These are phyloP conservation scores for Graptemys geographica DNA, from an alignment of 2,797 vertebrate genomes.

Conservation along the genomic window DNA sequence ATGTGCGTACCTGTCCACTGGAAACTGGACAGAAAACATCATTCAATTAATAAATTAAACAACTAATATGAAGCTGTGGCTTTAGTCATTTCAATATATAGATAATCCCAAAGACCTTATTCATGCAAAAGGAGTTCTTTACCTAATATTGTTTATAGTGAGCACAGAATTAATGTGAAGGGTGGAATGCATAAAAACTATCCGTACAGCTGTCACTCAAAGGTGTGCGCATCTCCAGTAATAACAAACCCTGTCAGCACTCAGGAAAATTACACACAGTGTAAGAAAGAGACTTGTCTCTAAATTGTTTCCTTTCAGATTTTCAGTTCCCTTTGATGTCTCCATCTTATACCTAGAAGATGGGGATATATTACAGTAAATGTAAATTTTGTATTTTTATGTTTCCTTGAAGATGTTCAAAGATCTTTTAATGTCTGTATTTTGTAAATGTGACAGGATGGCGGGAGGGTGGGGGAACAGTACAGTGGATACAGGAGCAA, in stretches of 20 bases:
- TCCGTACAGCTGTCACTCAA: not conserved
- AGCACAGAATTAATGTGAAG: not conserved
- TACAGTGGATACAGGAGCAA: not conserved
- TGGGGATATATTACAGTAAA: not conserved
- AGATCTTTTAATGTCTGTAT: slow-evolving; percentile 18
- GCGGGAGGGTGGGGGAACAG: not conserved
- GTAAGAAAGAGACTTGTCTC: not conserved
- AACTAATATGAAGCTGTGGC: not conserved
- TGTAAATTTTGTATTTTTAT: not conserved
- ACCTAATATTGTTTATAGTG: not conserved
- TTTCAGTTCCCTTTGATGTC: slow-evolving; percentile 38
- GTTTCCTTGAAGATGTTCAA: slow-evolving; percentile 30
- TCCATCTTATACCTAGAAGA: not conserved
- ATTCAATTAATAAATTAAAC: not conserved
- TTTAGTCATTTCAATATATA: not conserved
- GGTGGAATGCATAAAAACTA: not conserved
- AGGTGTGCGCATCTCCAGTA: not conserved
- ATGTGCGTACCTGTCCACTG: not conserved
- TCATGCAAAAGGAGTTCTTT: not conserved
- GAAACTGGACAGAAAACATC: not conserved
- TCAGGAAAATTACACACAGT: not conserved
- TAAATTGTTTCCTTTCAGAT: not conserved
- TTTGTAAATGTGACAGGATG: slow-evolving; percentile 34
- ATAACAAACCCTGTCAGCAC: not conserved
- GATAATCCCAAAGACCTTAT: not conserved